phyloP scores from a whole-genome alignment of 2,113 vertebrate genomes.

The Pavo muticus region DNA sequence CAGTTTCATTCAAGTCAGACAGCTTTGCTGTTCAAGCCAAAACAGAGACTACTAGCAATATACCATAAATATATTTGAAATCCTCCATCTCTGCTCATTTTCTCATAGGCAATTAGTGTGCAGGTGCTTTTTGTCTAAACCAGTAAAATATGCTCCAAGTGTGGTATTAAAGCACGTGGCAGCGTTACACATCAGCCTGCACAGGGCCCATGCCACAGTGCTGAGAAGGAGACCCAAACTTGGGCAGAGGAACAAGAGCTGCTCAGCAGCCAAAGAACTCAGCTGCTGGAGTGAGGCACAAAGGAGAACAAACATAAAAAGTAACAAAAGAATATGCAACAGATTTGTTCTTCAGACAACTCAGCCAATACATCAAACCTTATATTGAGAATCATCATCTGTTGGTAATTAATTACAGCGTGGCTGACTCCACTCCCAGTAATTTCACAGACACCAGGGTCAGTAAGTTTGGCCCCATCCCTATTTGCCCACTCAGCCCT shows the following conservation, averaged over 20 bases:
- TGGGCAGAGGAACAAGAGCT: background rate
- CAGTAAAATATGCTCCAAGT: background rate
- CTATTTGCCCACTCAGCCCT: background rate
- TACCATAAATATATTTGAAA: background rate
- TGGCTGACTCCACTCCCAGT: background rate
- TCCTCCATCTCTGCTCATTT: constrained; percentile 9
- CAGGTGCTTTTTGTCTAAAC: background rate
- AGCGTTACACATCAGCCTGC: background rate
- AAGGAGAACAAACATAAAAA: background rate
- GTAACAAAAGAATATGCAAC: background rate
- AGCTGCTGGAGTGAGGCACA: background rate
- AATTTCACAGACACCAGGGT: background rate
- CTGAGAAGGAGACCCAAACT: background rate
- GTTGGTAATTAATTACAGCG: constrained; percentile 5
- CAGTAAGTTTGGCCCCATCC: background rate
- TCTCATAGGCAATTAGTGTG: background rate
- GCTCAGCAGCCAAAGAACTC: background rate
- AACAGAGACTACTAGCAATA: background rate
- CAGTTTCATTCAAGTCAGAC: background rate
- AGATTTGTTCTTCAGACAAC: constrained; percentile 12
- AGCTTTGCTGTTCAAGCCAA: background rate
- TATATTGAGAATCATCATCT: constrained; percentile 13
- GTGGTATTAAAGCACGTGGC: background rate
- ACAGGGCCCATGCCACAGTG: background rate
- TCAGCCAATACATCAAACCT: background rate